Evolutionary conservation across 2,797 vertebrate genomes (phyloP), one percentile per base, ranked within the genome.

Genomic region (Hydrocynus forskahlii): DNA sequence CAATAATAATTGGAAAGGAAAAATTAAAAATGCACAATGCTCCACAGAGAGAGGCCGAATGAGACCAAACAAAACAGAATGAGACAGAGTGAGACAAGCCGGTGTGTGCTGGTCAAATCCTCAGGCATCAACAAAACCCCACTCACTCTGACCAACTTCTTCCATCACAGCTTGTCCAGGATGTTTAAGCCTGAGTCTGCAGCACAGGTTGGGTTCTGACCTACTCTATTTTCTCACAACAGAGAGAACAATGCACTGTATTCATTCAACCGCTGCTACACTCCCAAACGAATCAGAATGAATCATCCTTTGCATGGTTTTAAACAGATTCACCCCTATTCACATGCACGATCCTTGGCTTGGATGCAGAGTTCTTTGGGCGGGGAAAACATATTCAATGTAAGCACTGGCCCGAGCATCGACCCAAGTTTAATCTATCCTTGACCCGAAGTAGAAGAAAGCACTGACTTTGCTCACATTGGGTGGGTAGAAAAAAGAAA

Each of bases 131-230:
- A 71, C 60, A 52, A 59, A 35, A 59, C 63, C 17, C 69, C 25
- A 66, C 67, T 38, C 48, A 14, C 40, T 69, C 9, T 50, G 68
- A 48, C 1, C 25, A 23, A 43, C 68, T 81, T 73, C 60, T 73
- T 81, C 69, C 67, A 66, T 76, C 67, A 64, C 17, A 25, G 66
- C 60, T 72, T 35, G n/a, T 59, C 10, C 3, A 35, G 54, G 73
- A 83, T 60, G 17, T 67, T 54, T 67, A 29, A 38, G 69, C 73
- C 43, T 55, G 21, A 17, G 38, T 54, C 43, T 70, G 63, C 52
- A 62, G 40, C 7, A n/a, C 25, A 55, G 21, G 45, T 16, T 43
- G 64, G 48, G 25, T 25, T 45, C 17, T 38, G 29, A 38, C 52
- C 23, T 73, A 57, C 70, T 35, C 23, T 0, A 6, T 10, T 55